Evolutionary conservation across 2,888 invertebrate species (phyloP), one percentile per base, ranked within the genome.

Genomic region (Labia minor): DNA sequence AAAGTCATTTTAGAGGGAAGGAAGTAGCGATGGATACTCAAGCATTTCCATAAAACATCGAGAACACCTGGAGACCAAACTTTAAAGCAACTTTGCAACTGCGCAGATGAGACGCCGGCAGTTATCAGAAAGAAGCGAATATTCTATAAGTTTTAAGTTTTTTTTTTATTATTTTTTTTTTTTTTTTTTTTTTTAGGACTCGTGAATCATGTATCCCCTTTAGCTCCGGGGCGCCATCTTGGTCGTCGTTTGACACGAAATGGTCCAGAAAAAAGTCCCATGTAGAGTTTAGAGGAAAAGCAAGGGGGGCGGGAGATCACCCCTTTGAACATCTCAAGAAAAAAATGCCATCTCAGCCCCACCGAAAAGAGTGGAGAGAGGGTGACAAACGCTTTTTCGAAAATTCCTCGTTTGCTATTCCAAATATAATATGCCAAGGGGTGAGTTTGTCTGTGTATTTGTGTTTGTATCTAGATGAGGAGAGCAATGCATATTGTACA

Each of bases 171-270:
- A 8, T 49, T 49, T 49, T 10, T 49, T 49, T 49, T 49, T 49
- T 16, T 49, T 10, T 49, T 49, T 49, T 49, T 10, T 49, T 49
- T 49, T 49, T 49, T 16, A n/a, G 49, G 16, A 14, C 6, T 49
- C 49, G 49, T 49, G 49, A 49, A 49, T 49, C 49, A 49, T 49
- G 49, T 49, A 49, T 49, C 49, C 49, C 49, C 49, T 49, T 49
- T 49, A 49, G 49, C 49, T 49, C n/a, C 26, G 49, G 49, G 16
- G 49, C 49, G 49, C 49, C 49, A 49, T 49, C 49, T 49, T 49
- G 49, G 49, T 49, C 49, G 49, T 49, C 49, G 49, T 49, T 49
- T 14, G 49, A 49, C 49, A 49, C 49, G 49, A 49, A 49, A 49
- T 49, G 49, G 49, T 49, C 49, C 49, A 49, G 49, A 49, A 49